phyloP scores from a whole-genome alignment of 2,888 invertebrate genomes.

The Automeris io region DNA sequence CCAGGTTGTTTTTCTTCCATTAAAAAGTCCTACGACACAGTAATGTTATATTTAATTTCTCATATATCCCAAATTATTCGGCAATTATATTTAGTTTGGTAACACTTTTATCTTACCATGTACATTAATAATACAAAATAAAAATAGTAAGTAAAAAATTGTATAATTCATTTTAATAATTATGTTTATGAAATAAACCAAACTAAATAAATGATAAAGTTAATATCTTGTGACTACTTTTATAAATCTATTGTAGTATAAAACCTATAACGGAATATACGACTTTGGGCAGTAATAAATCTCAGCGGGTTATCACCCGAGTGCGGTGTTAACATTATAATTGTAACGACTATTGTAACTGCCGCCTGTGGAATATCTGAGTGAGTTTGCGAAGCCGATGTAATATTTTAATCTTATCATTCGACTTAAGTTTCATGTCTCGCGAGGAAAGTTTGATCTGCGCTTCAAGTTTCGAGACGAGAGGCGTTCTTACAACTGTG shows the following conservation, averaged over 20 bases:
- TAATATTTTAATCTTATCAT: slow-evolving; percentile 73
- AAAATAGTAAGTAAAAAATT: too few relatives aligned
- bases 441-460: slow-evolving; percentile 63
- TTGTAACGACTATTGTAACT: slow-evolving; percentile 36
- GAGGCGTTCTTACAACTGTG: slow-evolving; percentile 49
- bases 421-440: slow-evolving; percentile 64
- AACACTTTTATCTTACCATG: too few relatives aligned
- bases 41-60: too few relatives aligned
- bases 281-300: slow-evolving; percentile 9
- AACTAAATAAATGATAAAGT: too few relatives aligned
- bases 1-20: too few relatives aligned
- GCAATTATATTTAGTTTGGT: too few relatives aligned
- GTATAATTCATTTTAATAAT: too few relatives aligned
- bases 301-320: slow-evolving; percentile 10
- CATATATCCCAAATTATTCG: too few relatives aligned
- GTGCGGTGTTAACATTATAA: slow-evolving; percentile 34
- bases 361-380: slow-evolving; percentile 37
- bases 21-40: too few relatives aligned
- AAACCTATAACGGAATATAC: slow-evolving; percentile 7
- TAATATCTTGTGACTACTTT: background rate
- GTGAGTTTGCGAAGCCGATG: slow-evolving; percentile 52
- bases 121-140: too few relatives aligned
- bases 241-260: background rate
- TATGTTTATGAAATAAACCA: too few relatives aligned
- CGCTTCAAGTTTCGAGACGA: slow-evolving; percentile 57